Conservation (phyloP, 2,888 invertebrate genomes). For the Copidosoma aretas region DNA sequence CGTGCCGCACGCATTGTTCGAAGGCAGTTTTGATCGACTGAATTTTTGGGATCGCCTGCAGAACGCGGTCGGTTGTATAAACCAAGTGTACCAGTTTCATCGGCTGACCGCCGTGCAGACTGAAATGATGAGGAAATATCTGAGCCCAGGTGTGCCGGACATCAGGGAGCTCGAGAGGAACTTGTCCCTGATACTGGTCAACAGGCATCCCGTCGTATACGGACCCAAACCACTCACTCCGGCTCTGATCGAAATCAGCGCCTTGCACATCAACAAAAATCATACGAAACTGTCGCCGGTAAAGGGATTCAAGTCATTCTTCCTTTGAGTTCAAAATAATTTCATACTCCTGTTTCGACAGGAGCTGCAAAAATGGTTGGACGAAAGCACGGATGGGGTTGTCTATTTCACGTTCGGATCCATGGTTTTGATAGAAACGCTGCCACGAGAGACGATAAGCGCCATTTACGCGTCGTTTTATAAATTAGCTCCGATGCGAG, state of each 20-base stretch:
- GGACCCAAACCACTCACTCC: conserved; percentile 61
- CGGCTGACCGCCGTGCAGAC: conserved; percentile 31
- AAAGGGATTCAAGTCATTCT: not conserved
- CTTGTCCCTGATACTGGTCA: conserved; percentile 63
- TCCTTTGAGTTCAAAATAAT: not conserved
- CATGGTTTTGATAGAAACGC: conserved; percentile 53
- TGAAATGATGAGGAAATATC: conserved; percentile 40
- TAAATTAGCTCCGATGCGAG: conserved; percentile 51
- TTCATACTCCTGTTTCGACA: conserved; percentile 27
- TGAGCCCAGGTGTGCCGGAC: conserved; percentile 53
- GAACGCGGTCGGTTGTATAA: conserved; percentile 11
- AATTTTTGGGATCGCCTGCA: conserved; percentile 33
- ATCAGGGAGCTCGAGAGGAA: conserved; percentile 61
- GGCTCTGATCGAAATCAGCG: conserved; percentile 65
- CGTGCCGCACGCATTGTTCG: conserved; percentile 14
- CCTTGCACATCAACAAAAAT: conserved; percentile 63
- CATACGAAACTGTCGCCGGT: conserved; percentile 21
- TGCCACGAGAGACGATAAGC: conserved; percentile 43
- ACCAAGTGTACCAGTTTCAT: conserved; percentile 21
- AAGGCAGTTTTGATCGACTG: conserved; percentile 2
- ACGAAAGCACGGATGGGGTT: conserved; percentile 52
- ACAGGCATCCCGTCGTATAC: conserved; percentile 63
- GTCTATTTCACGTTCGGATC: conserved; percentile 56
- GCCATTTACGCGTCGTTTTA: conserved; percentile 47
- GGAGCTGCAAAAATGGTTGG: conserved; percentile 54